Conservation (phyloP, 2,113 vertebrate genomes). For the Myotis lucifugus region DNA sequence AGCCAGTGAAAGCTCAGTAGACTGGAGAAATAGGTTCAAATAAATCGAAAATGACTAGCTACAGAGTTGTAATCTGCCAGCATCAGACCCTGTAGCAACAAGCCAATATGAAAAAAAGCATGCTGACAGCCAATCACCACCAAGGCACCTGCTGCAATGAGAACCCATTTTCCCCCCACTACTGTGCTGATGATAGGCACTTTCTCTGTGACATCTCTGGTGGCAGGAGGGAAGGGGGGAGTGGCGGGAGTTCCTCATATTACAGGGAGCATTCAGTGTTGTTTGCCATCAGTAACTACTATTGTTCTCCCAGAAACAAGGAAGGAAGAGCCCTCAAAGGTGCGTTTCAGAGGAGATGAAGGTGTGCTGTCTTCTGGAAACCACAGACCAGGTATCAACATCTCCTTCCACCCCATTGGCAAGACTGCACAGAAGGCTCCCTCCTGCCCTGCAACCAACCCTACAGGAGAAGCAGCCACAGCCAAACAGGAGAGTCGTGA, state of each 20-base stretch:
- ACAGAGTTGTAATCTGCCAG: slow-evolving; percentile 91
- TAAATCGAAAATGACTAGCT: slow-evolving; percentile 93
- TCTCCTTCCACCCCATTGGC: neutral
- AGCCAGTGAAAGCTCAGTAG: slow-evolving; percentile 84
- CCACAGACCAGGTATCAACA: neutral
- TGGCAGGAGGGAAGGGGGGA: too few species aligned
- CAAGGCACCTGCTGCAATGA: slow-evolving; percentile 56
- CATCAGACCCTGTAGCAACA: slow-evolving; percentile 87
- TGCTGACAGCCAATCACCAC: neutral
- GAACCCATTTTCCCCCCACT: neutral
- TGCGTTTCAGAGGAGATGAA: neutral
- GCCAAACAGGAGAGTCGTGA: neutral
- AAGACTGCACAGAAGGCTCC: neutral
- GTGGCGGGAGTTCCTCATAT: neutral
- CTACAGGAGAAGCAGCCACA: slow-evolving; percentile 46
- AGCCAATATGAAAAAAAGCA: slow-evolving; percentile 83
- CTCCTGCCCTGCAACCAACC: neutral
- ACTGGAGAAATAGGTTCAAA: slow-evolving; percentile 85
- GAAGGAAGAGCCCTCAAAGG: neutral
- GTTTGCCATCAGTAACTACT: neutral
- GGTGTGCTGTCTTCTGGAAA: neutral
- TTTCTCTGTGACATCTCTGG: neutral
- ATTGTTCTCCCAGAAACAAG: neutral
- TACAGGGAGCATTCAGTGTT: neutral
- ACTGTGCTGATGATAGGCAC: neutral